phyloP scores from a whole-genome alignment of 2,113 vertebrate genomes.

The Rhagologus leucostigma region DNA sequence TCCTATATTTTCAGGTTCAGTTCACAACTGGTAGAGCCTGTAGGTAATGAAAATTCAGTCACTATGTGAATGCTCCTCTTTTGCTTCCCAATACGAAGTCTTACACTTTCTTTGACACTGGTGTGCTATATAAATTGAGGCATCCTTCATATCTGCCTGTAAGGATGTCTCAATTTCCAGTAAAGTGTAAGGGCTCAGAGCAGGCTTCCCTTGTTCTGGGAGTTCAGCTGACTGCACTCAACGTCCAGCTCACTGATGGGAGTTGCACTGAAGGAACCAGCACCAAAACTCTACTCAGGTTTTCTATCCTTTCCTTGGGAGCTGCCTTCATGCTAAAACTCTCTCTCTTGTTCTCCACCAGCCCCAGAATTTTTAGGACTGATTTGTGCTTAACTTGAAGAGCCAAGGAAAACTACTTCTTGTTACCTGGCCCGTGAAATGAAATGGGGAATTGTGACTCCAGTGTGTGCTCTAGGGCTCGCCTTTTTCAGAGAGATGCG shows the following conservation, averaged over 20 bases:
- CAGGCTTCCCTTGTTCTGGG: background rate
- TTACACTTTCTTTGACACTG: background rate
- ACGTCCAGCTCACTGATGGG: rapidly evolving
- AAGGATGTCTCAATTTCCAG: background rate
- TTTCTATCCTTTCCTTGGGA: background rate
- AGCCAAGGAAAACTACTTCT: background rate
- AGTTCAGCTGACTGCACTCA: background rate
- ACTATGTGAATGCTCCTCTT: background rate
- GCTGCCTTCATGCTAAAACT: background rate
- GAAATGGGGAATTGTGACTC: background rate
- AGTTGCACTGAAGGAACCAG: background rate
- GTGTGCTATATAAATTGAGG: background rate
- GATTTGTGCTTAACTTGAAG: background rate
- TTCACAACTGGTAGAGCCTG: background rate
- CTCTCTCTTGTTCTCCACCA: background rate
- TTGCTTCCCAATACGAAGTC: rapidly evolving
- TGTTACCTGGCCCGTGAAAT: background rate
- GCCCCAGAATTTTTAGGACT: background rate
- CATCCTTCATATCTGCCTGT: background rate
- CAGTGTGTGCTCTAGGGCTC: background rate
- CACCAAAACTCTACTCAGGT: rapidly evolving
- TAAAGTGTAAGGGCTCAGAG: background rate
- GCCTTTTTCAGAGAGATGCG: background rate
- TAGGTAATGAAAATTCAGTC: background rate
- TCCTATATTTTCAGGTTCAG: background rate